phyloP scores from a whole-genome alignment of 2,797 vertebrate species.

The Danio tinwini region DNA sequence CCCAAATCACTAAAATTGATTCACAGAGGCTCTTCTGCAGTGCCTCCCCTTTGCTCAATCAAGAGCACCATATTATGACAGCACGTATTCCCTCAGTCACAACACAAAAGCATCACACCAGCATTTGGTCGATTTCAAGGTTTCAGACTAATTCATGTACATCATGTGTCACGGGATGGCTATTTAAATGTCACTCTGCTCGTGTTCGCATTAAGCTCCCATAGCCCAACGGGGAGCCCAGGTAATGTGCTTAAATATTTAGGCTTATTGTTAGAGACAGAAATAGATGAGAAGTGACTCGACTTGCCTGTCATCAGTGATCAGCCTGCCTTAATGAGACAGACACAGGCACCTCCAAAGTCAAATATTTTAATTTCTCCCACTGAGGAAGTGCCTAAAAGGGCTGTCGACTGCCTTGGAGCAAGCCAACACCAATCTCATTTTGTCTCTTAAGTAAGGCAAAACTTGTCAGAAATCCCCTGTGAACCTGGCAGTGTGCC shows the following conservation, averaged over 20 bases:
- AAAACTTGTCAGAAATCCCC: constrained; percentile 54
- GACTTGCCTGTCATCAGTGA: constrained; percentile 57
- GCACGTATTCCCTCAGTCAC: background rate
- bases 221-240: constrained; percentile 43
- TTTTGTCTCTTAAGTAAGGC: constrained; percentile 48
- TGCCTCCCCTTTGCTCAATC: background rate
- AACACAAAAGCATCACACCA: background rate
- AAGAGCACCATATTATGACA: constrained; percentile 32
- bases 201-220: constrained; percentile 30
- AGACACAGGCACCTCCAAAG: constrained; percentile 46
- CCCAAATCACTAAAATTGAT: constrained; percentile 46
- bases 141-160: constrained; percentile 25
- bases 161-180: constrained; percentile 31
- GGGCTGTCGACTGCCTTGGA: constrained; percentile 26
- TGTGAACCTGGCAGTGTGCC: constrained; percentile 64
- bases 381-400: constrained; percentile 24
- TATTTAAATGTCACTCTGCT: constrained; percentile 50
- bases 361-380: constrained; percentile 43
- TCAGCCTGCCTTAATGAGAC: constrained; percentile 58
- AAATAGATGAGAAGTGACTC: constrained; percentile 46
- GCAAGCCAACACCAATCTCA: constrained; percentile 41
- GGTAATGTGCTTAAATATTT: constrained; percentile 61
- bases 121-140: constrained; percentile 27
- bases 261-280: constrained; percentile 51
- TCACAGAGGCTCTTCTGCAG: constrained; percentile 9